Conservation (phyloP, 1,140 invertebrate genomes). For the Panagrolaimus sp. region DNA sequence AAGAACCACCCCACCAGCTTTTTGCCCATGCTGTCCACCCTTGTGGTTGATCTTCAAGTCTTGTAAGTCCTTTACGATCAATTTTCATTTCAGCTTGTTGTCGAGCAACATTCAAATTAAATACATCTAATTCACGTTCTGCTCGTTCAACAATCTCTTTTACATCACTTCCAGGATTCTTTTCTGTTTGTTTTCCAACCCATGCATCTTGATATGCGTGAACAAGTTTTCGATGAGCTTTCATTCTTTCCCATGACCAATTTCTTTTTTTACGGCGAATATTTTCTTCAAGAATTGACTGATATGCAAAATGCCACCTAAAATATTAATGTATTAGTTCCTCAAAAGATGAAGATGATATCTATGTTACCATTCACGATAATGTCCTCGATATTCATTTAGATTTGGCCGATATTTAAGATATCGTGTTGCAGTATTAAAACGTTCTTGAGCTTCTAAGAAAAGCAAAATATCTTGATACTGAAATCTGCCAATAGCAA, state of each 20-base stretch:
- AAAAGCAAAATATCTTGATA: conserved; percentile 80
- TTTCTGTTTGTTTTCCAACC: conserved; percentile 69
- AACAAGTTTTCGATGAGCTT: conserved; percentile 70
- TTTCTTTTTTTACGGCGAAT: conserved; percentile 69
- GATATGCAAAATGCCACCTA: conserved; percentile 80
- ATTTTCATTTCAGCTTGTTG: conserved; percentile 79
- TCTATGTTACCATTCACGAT: conserved; percentile 69
- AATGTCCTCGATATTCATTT: conserved; percentile 69
- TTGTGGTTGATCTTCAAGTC: conserved; percentile 43
- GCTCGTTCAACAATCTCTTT: conserved; percentile 43
- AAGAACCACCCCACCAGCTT: conserved; percentile 65
- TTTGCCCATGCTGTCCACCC: conserved; percentile 52
- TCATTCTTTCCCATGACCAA: conserved; percentile 87
- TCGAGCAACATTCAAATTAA: conserved; percentile 82
- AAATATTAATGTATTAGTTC: no score
- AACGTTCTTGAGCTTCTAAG: conserved; percentile 76
- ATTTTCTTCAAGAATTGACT: conserved; percentile 75
- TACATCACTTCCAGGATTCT: conserved; percentile 63
- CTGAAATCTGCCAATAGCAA: conserved; percentile 65
- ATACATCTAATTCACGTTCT: conserved; percentile 69
- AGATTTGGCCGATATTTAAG: conserved; percentile 78
- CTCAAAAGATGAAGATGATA: no score
- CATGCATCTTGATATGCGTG: conserved; percentile 71
- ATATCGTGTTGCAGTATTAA: conserved; percentile 70
- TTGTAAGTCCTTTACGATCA: conserved; percentile 63